Conservation (phyloP, 2,888 invertebrate species). For the Melieria picta region DNA sequence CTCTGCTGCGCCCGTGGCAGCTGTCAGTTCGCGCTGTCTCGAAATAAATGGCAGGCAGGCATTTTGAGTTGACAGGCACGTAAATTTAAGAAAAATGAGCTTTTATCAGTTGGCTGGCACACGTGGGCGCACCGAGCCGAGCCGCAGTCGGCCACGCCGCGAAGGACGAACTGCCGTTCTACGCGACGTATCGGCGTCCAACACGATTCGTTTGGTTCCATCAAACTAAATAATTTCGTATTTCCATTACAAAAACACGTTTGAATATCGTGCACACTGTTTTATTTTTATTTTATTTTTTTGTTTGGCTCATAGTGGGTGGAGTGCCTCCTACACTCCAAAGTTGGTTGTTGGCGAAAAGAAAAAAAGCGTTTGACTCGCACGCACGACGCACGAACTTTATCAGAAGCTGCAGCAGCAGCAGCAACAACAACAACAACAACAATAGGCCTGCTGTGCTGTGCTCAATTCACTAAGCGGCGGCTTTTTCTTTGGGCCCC, state of each 20-base stretch:
- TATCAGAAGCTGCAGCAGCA: slow-evolving; percentile 7
- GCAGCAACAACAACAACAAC: background rate
- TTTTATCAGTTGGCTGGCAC: slow-evolving; percentile 37
- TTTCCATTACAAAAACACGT: slow-evolving; percentile 30
- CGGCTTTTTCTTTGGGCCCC: no score
- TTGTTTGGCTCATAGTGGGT: slow-evolving; percentile 6
- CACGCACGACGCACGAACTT: slow-evolving; percentile 15
- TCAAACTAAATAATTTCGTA: slow-evolving; percentile 10
- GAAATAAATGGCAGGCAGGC: slow-evolving; percentile 38
- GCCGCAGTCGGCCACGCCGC: no score
- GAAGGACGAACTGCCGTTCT: no score
- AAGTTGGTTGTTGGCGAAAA: no score
- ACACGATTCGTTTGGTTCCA: no score
- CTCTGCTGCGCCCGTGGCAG: background rate
- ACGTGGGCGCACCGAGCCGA: no score
- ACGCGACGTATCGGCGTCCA: no score
- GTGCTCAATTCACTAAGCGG: no score
- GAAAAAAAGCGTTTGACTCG: background rate
- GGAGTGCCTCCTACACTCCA: background rate
- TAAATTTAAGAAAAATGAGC: slow-evolving; percentile 61
- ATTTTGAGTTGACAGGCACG: slow-evolving; percentile 60
- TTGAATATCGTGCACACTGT: slow-evolving; percentile 32
- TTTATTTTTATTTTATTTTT: no score
- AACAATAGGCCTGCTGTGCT: no score
- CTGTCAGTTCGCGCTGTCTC: slow-evolving; percentile 1